These are phyloP conservation scores for Archivesica marissinica DNA, from an alignment of 1,140 invertebrate genomes.

Conservation along the genomic window DNA sequence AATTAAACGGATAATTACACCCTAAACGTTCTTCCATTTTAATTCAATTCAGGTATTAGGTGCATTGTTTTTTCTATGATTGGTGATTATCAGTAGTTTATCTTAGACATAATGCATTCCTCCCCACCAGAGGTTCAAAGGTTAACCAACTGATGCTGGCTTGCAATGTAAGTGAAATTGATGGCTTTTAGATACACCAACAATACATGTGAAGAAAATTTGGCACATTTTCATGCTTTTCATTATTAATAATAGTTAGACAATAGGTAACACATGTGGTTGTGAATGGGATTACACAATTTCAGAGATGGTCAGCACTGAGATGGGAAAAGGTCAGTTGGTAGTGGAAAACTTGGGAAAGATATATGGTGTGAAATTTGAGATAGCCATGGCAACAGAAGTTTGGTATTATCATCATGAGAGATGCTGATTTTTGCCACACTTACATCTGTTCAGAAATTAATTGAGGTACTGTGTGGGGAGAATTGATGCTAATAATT, in stretches of 20 bases:
- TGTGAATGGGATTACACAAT: slow-evolving; percentile 28
- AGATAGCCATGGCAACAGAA: slow-evolving; percentile 55
- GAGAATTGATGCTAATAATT: not conserved
- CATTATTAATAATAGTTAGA: slow-evolving; percentile 59
- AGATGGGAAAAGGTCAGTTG: slow-evolving; percentile 19
- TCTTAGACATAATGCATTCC: slow-evolving; percentile 1
- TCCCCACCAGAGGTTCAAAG: not conserved
- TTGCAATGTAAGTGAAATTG: slow-evolving; percentile 53
- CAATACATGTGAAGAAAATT: slow-evolving; percentile 46
- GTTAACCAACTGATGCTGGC: not conserved
- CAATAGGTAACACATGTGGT: slow-evolving; percentile 45
- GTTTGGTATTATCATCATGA: slow-evolving; percentile 48
- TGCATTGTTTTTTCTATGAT: not conserved
- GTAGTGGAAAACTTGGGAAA: slow-evolving; percentile 15
- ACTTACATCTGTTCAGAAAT: slow-evolving; percentile 47
- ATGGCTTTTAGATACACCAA: slow-evolving; percentile 24
- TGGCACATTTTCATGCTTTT: slow-evolving; percentile 43
- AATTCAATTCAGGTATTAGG: not conserved
- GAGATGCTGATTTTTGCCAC: not conserved
- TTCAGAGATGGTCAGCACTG: slow-evolving; percentile 31
- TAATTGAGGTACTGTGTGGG: slow-evolving; percentile 27
- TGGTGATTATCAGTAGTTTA: slow-evolving; percentile 16
- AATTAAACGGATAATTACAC: too few relatives aligned
- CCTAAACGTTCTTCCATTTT: too few relatives aligned
- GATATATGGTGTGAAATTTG: slow-evolving; percentile 56